phyloP scores from a whole-genome alignment of 1,140 invertebrate genomes.

The fruit fly (Drosophila melanogaster) region Release_6_plus_ISO1_MT NT_033777.3:7107501-7108000 shows the following conservation, averaged over 20 bases:
- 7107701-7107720: constrained; percentile 34
- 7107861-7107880: constrained; percentile 58
- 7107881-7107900: constrained; percentile 30
- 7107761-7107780: constrained; percentile 50
- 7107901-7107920: constrained; percentile 67
- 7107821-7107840: constrained; percentile 79
- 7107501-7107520: constrained; percentile 57
- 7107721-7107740: constrained; percentile 54
- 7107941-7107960: constrained; percentile 15
- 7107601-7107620: constrained; percentile 59
- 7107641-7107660: constrained; percentile 58
- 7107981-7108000: constrained; percentile 79
- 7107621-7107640: constrained; percentile 84
- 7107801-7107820: constrained; percentile 42
- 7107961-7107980: constrained; percentile 3
- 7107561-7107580: constrained; percentile 62
- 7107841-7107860: constrained; percentile 71
- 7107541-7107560: constrained; percentile 60
- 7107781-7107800: constrained; percentile 17
- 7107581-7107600: constrained; percentile 73
- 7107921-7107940: constrained; percentile 60
- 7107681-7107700: constrained; percentile 41
- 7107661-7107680: constrained; percentile 26
- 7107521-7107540: constrained; percentile 72
- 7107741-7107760: constrained; percentile 75